Percentiles rank a stretch among this genome's conserved stretches.
phyloP scores from a whole-genome alignment of 2,797 vertebrate genomes.

The Columba guinea region DNA sequence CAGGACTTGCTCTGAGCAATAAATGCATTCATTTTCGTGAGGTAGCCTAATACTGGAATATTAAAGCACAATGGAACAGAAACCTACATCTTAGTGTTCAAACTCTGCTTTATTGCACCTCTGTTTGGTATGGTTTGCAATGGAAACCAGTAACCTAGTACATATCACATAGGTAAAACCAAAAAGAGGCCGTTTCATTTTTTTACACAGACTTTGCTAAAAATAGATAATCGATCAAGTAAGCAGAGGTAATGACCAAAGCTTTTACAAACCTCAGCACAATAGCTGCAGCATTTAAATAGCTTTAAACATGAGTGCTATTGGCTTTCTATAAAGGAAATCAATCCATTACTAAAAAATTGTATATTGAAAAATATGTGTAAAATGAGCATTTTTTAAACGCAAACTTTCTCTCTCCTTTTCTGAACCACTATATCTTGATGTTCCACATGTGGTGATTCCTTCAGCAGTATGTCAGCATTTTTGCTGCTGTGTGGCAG shows the following conservation, averaged over 20 bases:
- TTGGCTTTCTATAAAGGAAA: neutral
- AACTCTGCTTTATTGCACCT: neutral
- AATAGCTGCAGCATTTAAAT: neutral
- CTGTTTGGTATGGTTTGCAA: neutral
- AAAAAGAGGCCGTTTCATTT: neutral
- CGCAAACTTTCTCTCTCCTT: neutral
- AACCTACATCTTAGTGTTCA: neutral
- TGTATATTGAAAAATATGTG: fast-evolving
- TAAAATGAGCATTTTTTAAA: neutral
- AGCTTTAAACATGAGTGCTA: neutral
- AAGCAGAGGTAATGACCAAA: neutral
- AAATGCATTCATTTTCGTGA: conserved; percentile 10
- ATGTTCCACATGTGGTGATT: neutral
- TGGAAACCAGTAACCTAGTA: neutral
- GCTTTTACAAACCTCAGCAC: neutral
- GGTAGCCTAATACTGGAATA: neutral
- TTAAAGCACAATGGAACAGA: neutral
- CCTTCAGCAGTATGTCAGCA: neutral
- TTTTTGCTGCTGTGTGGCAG: neutral
- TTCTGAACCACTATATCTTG: neutral
- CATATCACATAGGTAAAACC: neutral
- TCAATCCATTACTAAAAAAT: neutral
- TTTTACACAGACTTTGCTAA: neutral
- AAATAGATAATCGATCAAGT: neutral
- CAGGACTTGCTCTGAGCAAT: conserved; percentile 11